phyloP scores from a whole-genome alignment of 1,140 invertebrate genomes.

The Sweltsa coloradensis region DNA sequence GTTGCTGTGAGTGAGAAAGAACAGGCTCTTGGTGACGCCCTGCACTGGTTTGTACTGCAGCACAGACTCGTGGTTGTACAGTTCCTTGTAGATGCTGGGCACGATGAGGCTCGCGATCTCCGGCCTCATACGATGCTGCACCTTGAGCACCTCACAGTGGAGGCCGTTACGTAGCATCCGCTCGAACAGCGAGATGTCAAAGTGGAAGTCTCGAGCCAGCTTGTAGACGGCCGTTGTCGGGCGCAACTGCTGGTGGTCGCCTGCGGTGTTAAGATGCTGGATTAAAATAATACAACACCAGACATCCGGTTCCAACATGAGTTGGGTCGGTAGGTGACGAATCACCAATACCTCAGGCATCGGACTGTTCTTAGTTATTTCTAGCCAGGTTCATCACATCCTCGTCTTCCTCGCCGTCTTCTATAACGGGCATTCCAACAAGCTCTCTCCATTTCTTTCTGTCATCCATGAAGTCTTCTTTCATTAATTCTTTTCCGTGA shows the following conservation, averaged over 20 bases:
- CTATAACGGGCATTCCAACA: too few species aligned
- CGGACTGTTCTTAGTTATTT: too few species aligned
- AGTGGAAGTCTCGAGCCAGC: constrained; percentile 41
- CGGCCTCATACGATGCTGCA: constrained; percentile 55
- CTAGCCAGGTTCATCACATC: too few species aligned
- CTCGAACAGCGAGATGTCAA: constrained; percentile 64
- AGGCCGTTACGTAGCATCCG: constrained; percentile 48
- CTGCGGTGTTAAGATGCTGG: constrained; percentile 28
- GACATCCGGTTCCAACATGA: too few species aligned
- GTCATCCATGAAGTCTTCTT: too few species aligned
- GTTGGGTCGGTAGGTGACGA: too few species aligned
- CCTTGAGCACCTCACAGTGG: constrained; percentile 34
- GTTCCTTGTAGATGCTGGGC: constrained; percentile 43
- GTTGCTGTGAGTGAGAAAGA: constrained; percentile 44
- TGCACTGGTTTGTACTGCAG: constrained; percentile 32
- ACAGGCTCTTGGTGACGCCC: constrained; percentile 40
- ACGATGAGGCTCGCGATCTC: constrained; percentile 45
- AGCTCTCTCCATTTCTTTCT: too few species aligned
- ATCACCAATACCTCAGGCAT: too few species aligned
- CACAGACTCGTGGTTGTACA: constrained; percentile 41
- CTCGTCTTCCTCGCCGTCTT: too few species aligned
- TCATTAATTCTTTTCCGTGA: too few species aligned
- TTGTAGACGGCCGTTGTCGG: constrained; percentile 46
- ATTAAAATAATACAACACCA: too few species aligned
- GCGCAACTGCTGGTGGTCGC: constrained; percentile 64